A percentile compares a stretch with the other conserved stretches of the same genome.
Evolutionary conservation across 2,113 vertebrate genomes (phyloP).

Genomic region (Pleuronectes platessa): DNA sequence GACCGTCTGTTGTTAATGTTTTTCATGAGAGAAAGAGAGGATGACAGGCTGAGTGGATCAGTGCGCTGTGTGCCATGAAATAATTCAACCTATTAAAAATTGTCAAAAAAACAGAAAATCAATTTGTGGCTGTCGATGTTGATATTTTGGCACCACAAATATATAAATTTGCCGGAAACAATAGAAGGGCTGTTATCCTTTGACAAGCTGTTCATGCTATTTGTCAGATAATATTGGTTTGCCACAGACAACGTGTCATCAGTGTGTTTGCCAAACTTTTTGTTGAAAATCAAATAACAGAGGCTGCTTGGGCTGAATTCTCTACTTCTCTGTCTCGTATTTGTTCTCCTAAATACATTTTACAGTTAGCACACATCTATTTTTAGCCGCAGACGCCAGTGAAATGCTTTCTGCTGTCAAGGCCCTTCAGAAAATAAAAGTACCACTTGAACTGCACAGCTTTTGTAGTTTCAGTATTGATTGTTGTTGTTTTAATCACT

Average conservation of each 20-base stretch:
- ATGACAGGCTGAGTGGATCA: not conserved
- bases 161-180: not conserved
- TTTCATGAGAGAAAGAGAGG: not conserved
- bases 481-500: conserved; percentile 12
- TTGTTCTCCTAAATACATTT: not conserved
- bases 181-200: not conserved
- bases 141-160: not conserved
- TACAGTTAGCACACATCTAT: not conserved
- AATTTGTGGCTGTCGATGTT: not conserved
- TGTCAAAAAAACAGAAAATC: not conserved
- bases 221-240: not conserved
- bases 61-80: not conserved
- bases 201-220: not conserved
- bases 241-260: not conserved
- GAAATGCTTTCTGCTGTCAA: not conserved
- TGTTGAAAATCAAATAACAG: no score
- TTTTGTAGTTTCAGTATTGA: conserved; percentile 5
- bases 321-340: not conserved
- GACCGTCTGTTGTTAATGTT: not conserved
- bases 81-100: not conserved
- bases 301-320: not conserved
- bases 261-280: no score
- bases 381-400: not conserved
- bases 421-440: not conserved
- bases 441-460: not conserved